These are phyloP conservation scores for Merops nubicus DNA, from an alignment of 2,113 vertebrate genomes.

Conservation along the genomic window DNA sequence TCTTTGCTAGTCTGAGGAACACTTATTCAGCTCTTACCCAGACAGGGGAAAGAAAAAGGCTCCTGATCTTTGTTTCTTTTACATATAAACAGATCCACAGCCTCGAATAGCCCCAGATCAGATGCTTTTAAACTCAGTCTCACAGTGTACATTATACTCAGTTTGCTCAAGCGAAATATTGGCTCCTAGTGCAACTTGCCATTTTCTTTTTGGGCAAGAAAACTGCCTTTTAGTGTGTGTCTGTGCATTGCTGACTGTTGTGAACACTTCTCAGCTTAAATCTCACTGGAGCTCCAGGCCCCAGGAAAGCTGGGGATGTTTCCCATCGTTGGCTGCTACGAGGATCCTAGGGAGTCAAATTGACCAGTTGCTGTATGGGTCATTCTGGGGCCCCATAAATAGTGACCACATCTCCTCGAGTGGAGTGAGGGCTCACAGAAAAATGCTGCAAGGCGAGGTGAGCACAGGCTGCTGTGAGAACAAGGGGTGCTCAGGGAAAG, in stretches of 20 bases:
- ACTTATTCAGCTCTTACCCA: neutral
- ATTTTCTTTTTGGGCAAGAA: neutral
- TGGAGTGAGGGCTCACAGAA: neutral
- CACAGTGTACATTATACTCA: neutral
- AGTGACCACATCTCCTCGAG: neutral
- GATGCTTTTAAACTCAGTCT: neutral
- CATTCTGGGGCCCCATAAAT: neutral
- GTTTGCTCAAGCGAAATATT: neutral
- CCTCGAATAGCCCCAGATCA: neutral
- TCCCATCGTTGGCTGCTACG: neutral
- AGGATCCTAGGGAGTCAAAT: neutral
- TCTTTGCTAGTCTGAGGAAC: neutral
- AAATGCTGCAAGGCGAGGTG: neutral
- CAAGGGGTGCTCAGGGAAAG: neutral
- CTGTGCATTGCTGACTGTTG: neutral
- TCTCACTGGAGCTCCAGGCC: neutral
- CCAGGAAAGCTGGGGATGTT: neutral
- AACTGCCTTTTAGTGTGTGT: neutral
- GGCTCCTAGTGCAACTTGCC: neutral
- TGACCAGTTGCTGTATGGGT: rapidly evolving
- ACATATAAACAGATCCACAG: neutral
- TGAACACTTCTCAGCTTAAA: neutral
- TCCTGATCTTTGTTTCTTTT: neutral
- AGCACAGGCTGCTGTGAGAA: neutral
- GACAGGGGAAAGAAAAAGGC: neutral